phyloP scores from a whole-genome alignment of 2,888 invertebrate genomes.

The Merodon equestris region DNA sequence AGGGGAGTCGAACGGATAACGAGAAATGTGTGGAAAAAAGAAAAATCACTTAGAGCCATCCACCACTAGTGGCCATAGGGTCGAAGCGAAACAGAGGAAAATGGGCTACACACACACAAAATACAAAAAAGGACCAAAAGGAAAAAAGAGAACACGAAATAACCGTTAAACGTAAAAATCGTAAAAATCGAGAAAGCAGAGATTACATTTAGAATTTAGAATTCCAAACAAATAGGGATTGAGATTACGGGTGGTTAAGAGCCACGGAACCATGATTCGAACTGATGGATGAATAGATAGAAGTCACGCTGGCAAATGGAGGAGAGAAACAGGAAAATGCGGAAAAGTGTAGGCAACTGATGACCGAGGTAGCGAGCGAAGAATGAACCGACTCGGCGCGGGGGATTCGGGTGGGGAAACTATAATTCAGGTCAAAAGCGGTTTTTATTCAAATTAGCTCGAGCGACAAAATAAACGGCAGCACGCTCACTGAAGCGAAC shows the following conservation, averaged over 20 bases:
- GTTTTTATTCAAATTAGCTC: conserved; percentile 58
- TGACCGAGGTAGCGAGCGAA: no score
- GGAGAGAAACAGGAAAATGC: conserved; percentile 23
- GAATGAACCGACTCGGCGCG: no score
- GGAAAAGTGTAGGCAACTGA: no score
- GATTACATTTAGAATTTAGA: conserved; percentile 58
- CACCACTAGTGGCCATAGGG: conserved; percentile 22
- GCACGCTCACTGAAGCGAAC: conserved; percentile 4
- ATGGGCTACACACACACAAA: background rate
- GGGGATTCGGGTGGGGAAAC: conserved; percentile 17
- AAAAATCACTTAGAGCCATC: conserved; percentile 37
- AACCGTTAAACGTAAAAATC: conserved; percentile 34
- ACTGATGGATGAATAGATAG: conserved; percentile 56
- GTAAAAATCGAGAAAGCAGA: conserved; percentile 41
- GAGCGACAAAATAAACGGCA: conserved; percentile 43
- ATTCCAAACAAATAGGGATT: conserved; percentile 64
- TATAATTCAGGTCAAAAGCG: conserved; percentile 56
- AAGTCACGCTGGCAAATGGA: conserved; percentile 12
- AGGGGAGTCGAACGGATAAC: background rate
- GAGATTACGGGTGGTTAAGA: conserved; percentile 64
- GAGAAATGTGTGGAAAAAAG: no score
- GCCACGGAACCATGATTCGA: conserved; percentile 54
- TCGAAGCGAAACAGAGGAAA: conserved; percentile 8
- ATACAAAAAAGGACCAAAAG: background rate
- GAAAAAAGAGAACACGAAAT: background rate